Evolutionary conservation across 2,113 vertebrate species (phyloP), one percentile per base, ranked within the genome.

Genomic region (Cinclus cinclus): DNA sequence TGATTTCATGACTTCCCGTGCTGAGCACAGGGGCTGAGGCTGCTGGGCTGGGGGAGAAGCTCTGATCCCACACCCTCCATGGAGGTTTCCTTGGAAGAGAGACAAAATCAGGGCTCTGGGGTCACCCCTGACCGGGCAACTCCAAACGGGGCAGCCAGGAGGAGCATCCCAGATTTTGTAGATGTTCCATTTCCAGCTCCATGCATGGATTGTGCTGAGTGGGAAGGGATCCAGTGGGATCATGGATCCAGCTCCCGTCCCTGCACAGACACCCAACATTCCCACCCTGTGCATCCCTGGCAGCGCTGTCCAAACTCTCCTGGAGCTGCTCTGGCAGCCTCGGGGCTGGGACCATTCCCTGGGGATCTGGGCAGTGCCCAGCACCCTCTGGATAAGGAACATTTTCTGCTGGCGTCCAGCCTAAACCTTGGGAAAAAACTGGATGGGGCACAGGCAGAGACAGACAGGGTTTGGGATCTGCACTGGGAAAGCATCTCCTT

Each of bases 271-370:
- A 2, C 33, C 30, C 24, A 31, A 10, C 46, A 2, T 5, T 6
- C 47, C 46, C n/a, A 67, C 1, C 33, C 28, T 22, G 31, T 0
- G 20, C 42, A 58, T 5, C 22, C 59, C 67, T 35, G 42, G 35
- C 1, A 53, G 46, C 0, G 6, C 1, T 58, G 27, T 19, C 60
- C 68, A 13, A 74, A 33, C 0, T 0, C 25, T 47, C 60, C 52
- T n/a, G n/a, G 33, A 60, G 87, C 69, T 69, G 44, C 53, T 67
- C 25, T 11, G 33, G 37, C 76, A 88, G 50, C 59, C 49, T 70
- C 7, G 5, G 46, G 37, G 56, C 49, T 0, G 4, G 6, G 65
- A 2, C 15, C 67, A 28, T 65, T 42, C 37, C 86, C 86, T 52
- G 15, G 15, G 44, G 18, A 81, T 6, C 50, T 31, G 42, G 33